A percentile compares a stretch with the other conserved stretches of the same genome.
Evolutionary conservation across 2,797 vertebrate species (phyloP).

Genomic region (Catharus ustulatus): DNA sequence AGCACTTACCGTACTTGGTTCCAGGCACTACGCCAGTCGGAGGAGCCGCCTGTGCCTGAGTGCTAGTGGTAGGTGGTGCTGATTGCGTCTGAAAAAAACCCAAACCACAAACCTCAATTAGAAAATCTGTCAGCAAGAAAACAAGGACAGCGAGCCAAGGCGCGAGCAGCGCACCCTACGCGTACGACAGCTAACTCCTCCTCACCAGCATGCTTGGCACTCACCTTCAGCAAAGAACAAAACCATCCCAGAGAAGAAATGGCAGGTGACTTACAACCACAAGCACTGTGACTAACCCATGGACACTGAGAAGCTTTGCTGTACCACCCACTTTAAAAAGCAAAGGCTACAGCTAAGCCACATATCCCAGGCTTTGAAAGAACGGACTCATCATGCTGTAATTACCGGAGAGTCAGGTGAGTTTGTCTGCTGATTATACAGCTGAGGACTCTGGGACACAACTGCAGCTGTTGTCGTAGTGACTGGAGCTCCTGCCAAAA

Average conservation of each 20-base stretch:
- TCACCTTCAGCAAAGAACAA: not conserved
- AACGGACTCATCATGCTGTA: not conserved
- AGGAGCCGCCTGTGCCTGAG: slow-evolving; percentile 74
- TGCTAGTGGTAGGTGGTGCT: slow-evolving; percentile 75
- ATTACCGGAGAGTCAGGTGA: slow-evolving; percentile 80
- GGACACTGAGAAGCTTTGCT: not conserved
- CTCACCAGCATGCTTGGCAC: not conserved
- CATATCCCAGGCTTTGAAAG: not conserved
- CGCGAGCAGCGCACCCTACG: not conserved
- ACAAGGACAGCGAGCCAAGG: not conserved
- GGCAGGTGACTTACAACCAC: not conserved
- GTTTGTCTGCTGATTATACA: slow-evolving; percentile 88
- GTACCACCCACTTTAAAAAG: not conserved
- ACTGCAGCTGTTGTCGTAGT: slow-evolving; percentile 88
- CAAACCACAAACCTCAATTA: slow-evolving; percentile 8
- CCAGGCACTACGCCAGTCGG: slow-evolving; percentile 79
- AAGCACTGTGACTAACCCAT: not conserved
- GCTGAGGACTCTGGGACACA: slow-evolving; percentile 90
- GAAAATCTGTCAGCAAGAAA: not conserved
- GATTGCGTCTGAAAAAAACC: slow-evolving; percentile 73
- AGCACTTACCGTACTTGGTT: slow-evolving; percentile 79
- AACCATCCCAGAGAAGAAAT: not conserved
- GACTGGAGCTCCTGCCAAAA: slow-evolving; percentile 75
- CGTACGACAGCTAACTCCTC: not conserved
- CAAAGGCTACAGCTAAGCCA: not conserved